These are phyloP conservation scores for Caenorhabditis latens DNA, from an alignment of 1,140 invertebrate species.

Conservation along the genomic window DNA sequence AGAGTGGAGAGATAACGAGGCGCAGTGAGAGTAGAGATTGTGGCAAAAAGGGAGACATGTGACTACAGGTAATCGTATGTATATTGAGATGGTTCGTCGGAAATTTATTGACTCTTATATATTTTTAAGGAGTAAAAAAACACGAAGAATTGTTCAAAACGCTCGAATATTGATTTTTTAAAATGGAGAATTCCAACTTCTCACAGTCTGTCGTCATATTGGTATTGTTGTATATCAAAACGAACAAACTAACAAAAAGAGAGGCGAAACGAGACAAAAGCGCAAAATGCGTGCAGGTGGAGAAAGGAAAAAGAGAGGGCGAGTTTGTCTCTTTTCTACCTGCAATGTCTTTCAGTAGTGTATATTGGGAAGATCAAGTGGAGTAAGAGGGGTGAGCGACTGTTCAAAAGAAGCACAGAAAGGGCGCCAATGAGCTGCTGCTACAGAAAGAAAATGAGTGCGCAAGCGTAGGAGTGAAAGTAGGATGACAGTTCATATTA, in stretches of 20 bases:
- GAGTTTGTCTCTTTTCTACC: constrained; percentile 13
- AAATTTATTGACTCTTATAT: too few species aligned
- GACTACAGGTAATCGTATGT: too few species aligned
- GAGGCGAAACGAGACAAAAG: constrained; percentile 34
- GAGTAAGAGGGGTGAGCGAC: constrained; percentile 5
- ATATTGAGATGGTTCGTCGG: too few species aligned
- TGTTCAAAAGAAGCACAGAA: constrained; percentile 1
- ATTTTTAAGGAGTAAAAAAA: too few species aligned
- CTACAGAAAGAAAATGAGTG: not conserved
- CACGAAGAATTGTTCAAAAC: not conserved
- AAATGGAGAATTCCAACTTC: not conserved
- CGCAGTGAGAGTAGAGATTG: not conserved
- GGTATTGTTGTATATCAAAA: constrained; percentile 48
- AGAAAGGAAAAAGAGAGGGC: not conserved
- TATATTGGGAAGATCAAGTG: constrained; percentile 53
- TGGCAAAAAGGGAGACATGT: not conserved
- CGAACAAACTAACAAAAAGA: constrained; percentile 46
- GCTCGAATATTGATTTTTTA: not conserved
- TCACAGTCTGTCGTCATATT: constrained; percentile 1
- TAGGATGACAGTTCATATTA: constrained; percentile 31
- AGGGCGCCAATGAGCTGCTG: constrained; percentile 27
- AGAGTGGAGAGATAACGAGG: not conserved
- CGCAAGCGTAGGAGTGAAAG: constrained; percentile 12
- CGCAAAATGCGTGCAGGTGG: constrained; percentile 30
- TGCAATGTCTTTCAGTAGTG: constrained; percentile 43